Conservation (phyloP, 92 coral and sea anemone genomes). For the Montipora capitata region DNA sequence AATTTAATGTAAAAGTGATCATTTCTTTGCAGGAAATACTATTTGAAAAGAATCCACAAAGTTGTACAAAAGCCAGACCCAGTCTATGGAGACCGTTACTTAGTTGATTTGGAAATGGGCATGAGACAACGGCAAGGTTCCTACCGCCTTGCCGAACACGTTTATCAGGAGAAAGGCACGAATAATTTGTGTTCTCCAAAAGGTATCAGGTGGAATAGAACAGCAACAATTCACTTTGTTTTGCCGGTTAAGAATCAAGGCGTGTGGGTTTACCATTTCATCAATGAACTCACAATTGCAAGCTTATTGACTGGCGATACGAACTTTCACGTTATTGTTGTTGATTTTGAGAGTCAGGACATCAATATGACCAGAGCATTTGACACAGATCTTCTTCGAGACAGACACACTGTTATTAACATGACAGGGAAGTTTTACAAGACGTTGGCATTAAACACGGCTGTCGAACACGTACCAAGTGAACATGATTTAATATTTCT, state of each 20-base stretch:
- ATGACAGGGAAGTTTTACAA: conserved; percentile 67
- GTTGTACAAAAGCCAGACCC: conserved; percentile 34
- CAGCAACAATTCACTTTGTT: conserved; percentile 65
- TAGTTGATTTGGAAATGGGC: conserved; percentile 32
- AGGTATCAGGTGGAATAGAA: conserved; percentile 51
- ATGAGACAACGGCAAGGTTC: not conserved
- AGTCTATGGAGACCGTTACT: conserved; percentile 37
- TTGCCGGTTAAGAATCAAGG: conserved; percentile 74
- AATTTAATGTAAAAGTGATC: too few species aligned
- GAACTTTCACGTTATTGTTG: conserved; percentile 63
- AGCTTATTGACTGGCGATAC: conserved; percentile 47
- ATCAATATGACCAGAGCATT: conserved; percentile 37
- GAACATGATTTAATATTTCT: conserved; percentile 51
- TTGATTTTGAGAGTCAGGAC: conserved; percentile 69
- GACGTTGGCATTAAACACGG: conserved; percentile 73
- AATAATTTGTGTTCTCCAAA: conserved; percentile 24
- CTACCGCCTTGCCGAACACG: conserved; percentile 35
- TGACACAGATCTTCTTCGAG: conserved; percentile 16
- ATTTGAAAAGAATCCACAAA: conserved; percentile 33
- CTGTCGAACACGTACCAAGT: conserved; percentile 50
- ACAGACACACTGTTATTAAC: conserved; percentile 48
- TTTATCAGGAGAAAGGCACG: conserved; percentile 31
- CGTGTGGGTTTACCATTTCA: conserved; percentile 69
- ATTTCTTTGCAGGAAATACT: conserved; percentile 1
- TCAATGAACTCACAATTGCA: conserved; percentile 44